Evolutionary conservation across 2,888 invertebrate genomes (phyloP), one percentile per base, ranked within the genome.

Genomic region (Ischnura elegans): DNA sequence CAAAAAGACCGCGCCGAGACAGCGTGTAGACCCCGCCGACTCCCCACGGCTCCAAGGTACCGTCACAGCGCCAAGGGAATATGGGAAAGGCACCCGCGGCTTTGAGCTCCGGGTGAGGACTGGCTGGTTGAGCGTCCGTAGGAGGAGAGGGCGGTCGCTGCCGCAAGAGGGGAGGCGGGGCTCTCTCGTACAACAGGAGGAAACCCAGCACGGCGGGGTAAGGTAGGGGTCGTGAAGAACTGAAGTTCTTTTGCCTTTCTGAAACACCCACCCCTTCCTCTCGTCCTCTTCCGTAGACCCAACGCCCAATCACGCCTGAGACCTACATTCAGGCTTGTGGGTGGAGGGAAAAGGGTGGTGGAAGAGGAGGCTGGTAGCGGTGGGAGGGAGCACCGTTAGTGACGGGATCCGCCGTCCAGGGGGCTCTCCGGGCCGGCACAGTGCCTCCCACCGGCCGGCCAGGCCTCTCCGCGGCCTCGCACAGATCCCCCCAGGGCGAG

Each of bases 291-390:
- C 61, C 90, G 61, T 90, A 43, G 55, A 61, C 90, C 90, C 90
- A 90, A 90, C 90, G 90, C 90, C 90, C 90, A 90, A 90, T 90
- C 90, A 90, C 90, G 90, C 90, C 90, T 90, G 90, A 90, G 90
- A 90, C 90, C 90, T 90, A 90, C 90, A 90, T 90, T 90, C 90
- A 43, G 90, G 90, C 66, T 61, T 61, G 90, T 90, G 90, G 90
- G 66, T 61, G 90, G 90, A 61, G 61, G 90, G 87, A 36, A 42
- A 87, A 47, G 87, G 90, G 42, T 90, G 55, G 90, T 90, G 90
- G 90, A 55, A 55, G 90, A 55, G 55, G 90, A 55, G 90, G 90
- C 42, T 4, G n/a, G 45, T 21, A 25, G 46, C 45, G 43, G 46
- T 25, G 61, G 42, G 61, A 90, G 19, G 42, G 87, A 87, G 55